These are phyloP conservation scores for Brachionus manjavacas DNA, from an alignment of 1,140 invertebrate species.

Conservation along the genomic window DNA sequence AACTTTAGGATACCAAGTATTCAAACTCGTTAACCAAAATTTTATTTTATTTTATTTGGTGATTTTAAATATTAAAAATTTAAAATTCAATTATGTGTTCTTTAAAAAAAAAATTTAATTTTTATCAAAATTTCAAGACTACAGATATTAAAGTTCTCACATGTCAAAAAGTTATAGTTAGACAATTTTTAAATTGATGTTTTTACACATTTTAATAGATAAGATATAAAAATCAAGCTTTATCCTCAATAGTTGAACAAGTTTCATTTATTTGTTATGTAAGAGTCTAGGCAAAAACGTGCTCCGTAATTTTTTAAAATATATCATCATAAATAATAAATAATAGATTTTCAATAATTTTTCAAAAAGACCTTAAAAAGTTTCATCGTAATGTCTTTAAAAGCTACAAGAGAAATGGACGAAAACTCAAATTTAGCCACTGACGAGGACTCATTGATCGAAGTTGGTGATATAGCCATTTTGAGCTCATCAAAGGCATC, in stretches of 20 bases:
- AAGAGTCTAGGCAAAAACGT: background rate
- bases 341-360: background rate
- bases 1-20: no score
- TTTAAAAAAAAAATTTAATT: no score
- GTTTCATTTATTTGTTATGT: background rate
- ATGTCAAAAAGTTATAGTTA: background rate
- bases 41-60: no score
- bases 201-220: background rate
- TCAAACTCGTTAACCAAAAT: no score
- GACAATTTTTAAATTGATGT: background rate
- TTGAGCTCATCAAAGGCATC: background rate
- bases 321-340: no score
- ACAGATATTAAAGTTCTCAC: background rate
- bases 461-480: background rate
- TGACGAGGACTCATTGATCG: background rate
- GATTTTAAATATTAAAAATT: background rate
- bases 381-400: background rate
- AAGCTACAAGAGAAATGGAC: background rate
- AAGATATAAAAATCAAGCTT: background rate
- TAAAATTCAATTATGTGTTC: background rate
- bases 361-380: background rate
- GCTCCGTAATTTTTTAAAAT: no score
- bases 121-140: background rate
- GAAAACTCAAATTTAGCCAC: background rate
- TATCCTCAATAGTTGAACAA: background rate